A percentile compares a stretch with the other conserved stretches of the same genome.
These are phyloP conservation scores for Pimpla rufipes DNA, from an alignment of 2,888 invertebrate species.

Conservation along the genomic window DNA sequence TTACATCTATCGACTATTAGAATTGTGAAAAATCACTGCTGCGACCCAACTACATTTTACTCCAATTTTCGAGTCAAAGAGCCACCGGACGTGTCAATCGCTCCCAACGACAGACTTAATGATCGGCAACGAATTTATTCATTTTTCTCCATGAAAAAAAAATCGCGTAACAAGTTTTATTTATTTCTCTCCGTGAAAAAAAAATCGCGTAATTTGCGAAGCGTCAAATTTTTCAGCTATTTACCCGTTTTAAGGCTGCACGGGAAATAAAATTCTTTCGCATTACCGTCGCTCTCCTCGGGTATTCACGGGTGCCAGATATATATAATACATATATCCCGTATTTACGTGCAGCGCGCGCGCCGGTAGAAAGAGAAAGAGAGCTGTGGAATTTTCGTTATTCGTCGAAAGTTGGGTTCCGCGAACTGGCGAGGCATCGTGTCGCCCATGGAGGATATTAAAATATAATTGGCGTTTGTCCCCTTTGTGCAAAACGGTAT, in stretches of 20 bases:
- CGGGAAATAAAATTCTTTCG: conserved; percentile 18
- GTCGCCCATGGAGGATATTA: conserved; percentile 79
- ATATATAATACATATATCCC: conserved; percentile 24
- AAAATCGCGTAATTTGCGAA: neutral
- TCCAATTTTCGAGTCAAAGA: no score
- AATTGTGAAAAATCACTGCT: no score
- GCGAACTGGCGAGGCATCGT: conserved; percentile 66
- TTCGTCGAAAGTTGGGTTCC: conserved; percentile 59
- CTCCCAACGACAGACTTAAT: no score
- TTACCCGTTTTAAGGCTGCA: neutral
- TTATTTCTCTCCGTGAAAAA: neutral
- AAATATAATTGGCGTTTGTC: conserved; percentile 85
- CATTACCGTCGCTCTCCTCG: conserved; percentile 32
- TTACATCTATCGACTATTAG: no score
- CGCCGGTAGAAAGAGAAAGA: conserved; percentile 13
- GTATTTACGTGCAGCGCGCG: neutral
- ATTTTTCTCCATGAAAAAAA: neutral
- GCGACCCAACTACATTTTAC: no score
- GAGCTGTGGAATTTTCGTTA: conserved; percentile 57
- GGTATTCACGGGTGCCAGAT: conserved; percentile 19
- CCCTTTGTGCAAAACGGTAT: conserved; percentile 83
- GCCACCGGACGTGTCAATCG: no score
- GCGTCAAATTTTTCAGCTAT: neutral
- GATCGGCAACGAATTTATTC: no score
- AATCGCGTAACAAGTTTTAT: no score